phyloP scores from a whole-genome alignment of 2,797 vertebrate genomes.

The Macropus fuliginosus region DNA sequence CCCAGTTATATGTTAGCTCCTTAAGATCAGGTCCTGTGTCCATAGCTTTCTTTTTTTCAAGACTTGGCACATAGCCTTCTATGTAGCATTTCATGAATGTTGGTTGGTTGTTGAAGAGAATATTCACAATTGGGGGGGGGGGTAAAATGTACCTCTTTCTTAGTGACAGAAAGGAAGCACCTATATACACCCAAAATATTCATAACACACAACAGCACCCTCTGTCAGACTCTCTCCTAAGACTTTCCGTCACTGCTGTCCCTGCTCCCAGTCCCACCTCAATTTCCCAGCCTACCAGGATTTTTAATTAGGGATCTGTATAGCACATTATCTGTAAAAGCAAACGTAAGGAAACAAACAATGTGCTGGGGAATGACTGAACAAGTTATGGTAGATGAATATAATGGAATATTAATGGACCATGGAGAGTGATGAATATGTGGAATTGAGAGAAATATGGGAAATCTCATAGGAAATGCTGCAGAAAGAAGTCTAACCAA shows the following conservation, averaged over 20 bases:
- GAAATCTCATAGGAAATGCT: neutral
- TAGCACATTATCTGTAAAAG: neutral
- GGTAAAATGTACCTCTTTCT: neutral
- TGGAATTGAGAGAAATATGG: neutral
- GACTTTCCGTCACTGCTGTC: neutral
- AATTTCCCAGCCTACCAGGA: neutral
- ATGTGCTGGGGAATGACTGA: neutral
- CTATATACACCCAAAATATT: neutral
- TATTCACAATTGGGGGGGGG: neutral
- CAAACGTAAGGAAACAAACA: neutral
- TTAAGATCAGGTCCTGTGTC: neutral
- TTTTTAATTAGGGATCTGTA: neutral
- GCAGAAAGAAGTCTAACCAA: neutral
- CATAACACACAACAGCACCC: neutral
- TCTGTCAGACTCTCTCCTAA: neutral
- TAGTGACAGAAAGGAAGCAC: neutral
- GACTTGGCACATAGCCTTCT: neutral
- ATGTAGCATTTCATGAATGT: neutral
- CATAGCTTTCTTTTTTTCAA: neutral
- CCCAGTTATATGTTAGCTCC: neutral
- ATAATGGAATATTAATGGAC: neutral
- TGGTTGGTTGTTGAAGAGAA: neutral
- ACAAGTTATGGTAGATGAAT: neutral
- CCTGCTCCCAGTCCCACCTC: neutral
- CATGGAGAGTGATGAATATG: neutral